Conservation (phyloP, 2,113 vertebrate species). For the Anseranas semipalmata region DNA sequence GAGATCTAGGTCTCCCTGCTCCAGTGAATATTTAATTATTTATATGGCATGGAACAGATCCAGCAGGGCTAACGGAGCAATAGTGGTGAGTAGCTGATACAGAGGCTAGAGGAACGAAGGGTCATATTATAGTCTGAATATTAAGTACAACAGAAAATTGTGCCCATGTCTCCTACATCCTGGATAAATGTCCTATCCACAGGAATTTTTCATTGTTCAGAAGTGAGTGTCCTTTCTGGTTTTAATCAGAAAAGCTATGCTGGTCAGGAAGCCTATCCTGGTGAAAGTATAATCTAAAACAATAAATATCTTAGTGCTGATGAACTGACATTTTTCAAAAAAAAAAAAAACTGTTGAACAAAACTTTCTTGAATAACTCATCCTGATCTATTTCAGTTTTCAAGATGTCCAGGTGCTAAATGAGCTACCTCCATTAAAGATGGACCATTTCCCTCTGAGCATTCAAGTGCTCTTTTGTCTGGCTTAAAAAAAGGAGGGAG, state of each 20-base stretch:
- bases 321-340: slow-evolving; percentile 19
- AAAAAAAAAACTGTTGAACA: background rate
- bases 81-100: background rate
- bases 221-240: slow-evolving; percentile 17
- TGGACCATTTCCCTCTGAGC: background rate
- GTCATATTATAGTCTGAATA: slow-evolving; percentile 24
- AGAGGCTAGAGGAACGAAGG: background rate
- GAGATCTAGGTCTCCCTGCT: slow-evolving; percentile 8
- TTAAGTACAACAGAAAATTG: slow-evolving; percentile 6
- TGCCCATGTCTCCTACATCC: background rate
- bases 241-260: slow-evolving; percentile 18
- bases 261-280: background rate
- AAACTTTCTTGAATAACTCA: background rate
- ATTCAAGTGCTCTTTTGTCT: background rate
- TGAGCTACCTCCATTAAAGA: background rate
- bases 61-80: background rate
- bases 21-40: slow-evolving; percentile 47
- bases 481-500: background rate
- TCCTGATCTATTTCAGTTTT: slow-evolving; percentile 6
- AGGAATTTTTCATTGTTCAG: slow-evolving; percentile 35
- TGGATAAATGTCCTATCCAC: slow-evolving; percentile 10
- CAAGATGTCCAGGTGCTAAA: background rate
- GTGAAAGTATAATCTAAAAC: background rate
- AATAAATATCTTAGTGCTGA: slow-evolving; percentile 36
- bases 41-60: background rate